Conservation (phyloP, 2,888 invertebrate genomes). For the Yponomeuta sedellus region DNA sequence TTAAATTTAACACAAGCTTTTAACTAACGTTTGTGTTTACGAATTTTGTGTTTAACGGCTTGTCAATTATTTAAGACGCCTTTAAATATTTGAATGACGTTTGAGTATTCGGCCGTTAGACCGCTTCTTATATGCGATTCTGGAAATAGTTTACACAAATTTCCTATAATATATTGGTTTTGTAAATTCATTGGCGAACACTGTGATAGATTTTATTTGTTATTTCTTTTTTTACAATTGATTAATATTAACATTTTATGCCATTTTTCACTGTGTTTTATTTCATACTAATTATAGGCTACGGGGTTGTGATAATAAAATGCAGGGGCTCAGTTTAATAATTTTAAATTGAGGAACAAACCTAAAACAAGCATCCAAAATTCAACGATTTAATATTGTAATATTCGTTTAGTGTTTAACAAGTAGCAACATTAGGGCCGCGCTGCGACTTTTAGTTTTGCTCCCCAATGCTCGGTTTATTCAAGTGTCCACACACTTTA, state of each 20-base stretch:
- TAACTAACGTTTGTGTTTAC: too few relatives aligned
- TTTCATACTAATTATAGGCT: background rate
- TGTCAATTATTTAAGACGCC: too few relatives aligned
- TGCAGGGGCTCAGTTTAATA: background rate
- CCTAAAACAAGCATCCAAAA: slow-evolving; percentile 44
- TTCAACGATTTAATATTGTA: slow-evolving; percentile 26
- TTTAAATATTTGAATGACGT: too few relatives aligned
- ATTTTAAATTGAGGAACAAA: slow-evolving; percentile 60
- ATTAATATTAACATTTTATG: too few relatives aligned
- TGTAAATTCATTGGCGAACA: too few relatives aligned
- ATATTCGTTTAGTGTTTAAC: slow-evolving; percentile 2
- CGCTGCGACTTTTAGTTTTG: slow-evolving; percentile 49
- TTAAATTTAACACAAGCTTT: too few relatives aligned
- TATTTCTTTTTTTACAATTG: background rate
- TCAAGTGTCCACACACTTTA: slow-evolving; percentile 43
- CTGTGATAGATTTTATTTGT: background rate
- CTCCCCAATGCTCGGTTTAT: slow-evolving; percentile 59
- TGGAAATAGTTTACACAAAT: background rate
- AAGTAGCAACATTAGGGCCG: slow-evolving; percentile 4
- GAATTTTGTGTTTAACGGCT: too few relatives aligned
- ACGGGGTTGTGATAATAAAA: slow-evolving; percentile 7
- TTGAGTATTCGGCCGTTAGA: too few relatives aligned
- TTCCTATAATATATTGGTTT: background rate
- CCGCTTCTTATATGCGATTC: background rate
- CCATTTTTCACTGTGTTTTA: too few relatives aligned